Conservation (phyloP, 2,113 vertebrate species). For the Percopsis transmontana region DNA sequence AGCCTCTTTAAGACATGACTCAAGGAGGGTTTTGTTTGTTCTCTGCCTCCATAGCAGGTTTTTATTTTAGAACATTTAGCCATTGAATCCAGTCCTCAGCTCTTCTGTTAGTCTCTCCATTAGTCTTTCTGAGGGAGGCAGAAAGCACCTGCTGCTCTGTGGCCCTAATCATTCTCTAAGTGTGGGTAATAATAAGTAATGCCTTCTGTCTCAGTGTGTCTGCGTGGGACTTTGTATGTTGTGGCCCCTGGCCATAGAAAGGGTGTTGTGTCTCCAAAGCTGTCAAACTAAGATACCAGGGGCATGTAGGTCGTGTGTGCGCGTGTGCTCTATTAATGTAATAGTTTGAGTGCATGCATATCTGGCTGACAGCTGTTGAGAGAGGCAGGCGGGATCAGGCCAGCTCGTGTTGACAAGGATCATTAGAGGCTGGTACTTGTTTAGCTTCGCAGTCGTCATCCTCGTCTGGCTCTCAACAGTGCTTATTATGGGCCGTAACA, state of each 20-base stretch:
- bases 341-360: not conserved
- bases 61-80: not conserved
- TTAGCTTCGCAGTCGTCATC: not conserved
- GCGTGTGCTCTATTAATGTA: not conserved
- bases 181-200: constrained; percentile 14
- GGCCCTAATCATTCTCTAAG: constrained; percentile 22
- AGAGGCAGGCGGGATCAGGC: constrained; percentile 14
- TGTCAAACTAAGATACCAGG: not conserved
- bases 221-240: not conserved
- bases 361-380: constrained; percentile 26
- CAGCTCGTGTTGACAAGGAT: constrained; percentile 24
- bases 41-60: too few species aligned
- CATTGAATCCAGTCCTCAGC: not conserved
- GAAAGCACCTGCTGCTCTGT: constrained; percentile 4
- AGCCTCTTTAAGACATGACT: not conserved
- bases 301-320: not conserved
- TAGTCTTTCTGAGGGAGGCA: not conserved
- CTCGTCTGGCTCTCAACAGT: constrained; percentile 3
- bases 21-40: too few species aligned
- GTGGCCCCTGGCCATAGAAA: not conserved
- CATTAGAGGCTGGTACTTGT: constrained; percentile 37
- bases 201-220: constrained; percentile 8
- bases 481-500: not conserved
- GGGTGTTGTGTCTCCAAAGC: not conserved
- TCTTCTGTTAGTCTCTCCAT: not conserved